Evolutionary conservation across 1,140 invertebrate species (phyloP).

Genomic region (Sitodiplosis mosellana): DNA sequence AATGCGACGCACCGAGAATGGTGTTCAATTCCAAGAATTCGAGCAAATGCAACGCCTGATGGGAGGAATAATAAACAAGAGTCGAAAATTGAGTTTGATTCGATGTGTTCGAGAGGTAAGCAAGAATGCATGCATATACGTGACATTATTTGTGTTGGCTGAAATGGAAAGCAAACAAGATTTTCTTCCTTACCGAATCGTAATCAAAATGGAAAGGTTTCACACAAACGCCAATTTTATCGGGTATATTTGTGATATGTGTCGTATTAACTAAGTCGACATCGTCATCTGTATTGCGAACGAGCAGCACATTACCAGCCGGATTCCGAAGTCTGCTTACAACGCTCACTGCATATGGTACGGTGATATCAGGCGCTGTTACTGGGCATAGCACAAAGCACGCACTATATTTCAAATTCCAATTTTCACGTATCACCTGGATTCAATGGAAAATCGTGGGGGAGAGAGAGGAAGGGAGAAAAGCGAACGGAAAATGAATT

Average conservation of each 20-base stretch:
- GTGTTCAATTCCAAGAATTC: slow-evolving; percentile 85
- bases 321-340: slow-evolving; percentile 34
- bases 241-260: slow-evolving; percentile 18
- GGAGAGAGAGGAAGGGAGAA: too few relatives aligned
- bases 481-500: too few relatives aligned
- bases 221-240: slow-evolving; percentile 71
- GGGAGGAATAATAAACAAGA: slow-evolving; percentile 4
- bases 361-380: slow-evolving; percentile 33
- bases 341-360: slow-evolving; percentile 46
- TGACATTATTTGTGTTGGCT: background rate
- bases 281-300: slow-evolving; percentile 33
- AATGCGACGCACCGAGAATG: slow-evolving; percentile 69
- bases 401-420: slow-evolving; percentile 85
- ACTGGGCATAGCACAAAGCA: slow-evolving; percentile 73
- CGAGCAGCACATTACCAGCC: slow-evolving; percentile 40
- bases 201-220: slow-evolving; percentile 86
- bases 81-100: background rate
- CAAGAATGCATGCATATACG: background rate
- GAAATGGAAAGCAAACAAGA: too few relatives aligned
- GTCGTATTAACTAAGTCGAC: slow-evolving; percentile 12
- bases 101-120: background rate
- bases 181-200: slow-evolving; percentile 46
- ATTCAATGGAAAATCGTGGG: too few relatives aligned
- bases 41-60: slow-evolving; percentile 56
- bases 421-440: slow-evolving; percentile 74